These are phyloP conservation scores for Panorpa germanica DNA, from an alignment of 2,888 invertebrate species.

Conservation along the genomic window DNA sequence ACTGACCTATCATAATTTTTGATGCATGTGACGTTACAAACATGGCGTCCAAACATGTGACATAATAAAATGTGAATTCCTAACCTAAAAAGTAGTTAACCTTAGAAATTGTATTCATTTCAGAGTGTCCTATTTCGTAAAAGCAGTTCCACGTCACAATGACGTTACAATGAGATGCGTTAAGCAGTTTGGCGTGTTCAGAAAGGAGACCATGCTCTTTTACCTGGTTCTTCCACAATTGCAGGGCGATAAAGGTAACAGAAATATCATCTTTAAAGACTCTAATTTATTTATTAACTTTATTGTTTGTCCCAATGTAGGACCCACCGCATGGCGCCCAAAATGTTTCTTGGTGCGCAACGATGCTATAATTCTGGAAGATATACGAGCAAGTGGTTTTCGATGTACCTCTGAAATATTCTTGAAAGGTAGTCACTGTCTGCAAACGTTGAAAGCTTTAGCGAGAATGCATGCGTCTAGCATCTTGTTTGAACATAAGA, in stretches of 20 bases:
- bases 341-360: conserved; percentile 23
- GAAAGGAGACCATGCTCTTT: conserved; percentile 9
- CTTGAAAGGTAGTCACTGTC: conserved; percentile 8
- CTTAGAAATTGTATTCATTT: too few species aligned
- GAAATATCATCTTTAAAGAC: background rate
- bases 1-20: too few species aligned
- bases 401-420: too few species aligned
- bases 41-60: too few species aligned
- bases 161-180: conserved; percentile 6
- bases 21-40: too few species aligned
- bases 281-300: background rate
- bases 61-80: too few species aligned
- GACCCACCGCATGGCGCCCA: conserved; percentile 15
- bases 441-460: conserved; percentile 9
- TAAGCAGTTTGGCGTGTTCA: conserved; percentile 9
- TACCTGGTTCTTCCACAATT: conserved; percentile 9
- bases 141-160: too few species aligned
- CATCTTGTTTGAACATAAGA: conserved; percentile 11
- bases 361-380: conserved; percentile 25
- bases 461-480: conserved; percentile 11
- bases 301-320: conserved; percentile 8
- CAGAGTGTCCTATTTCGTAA: too few species aligned
- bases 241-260: conserved; percentile 9
- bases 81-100: too few species aligned
- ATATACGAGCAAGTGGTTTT: conserved; percentile 18